Evolutionary conservation across 1,140 invertebrate species (phyloP), one percentile per base, ranked within the genome.

Genomic region (Pseudomyrmex sp.): DNA sequence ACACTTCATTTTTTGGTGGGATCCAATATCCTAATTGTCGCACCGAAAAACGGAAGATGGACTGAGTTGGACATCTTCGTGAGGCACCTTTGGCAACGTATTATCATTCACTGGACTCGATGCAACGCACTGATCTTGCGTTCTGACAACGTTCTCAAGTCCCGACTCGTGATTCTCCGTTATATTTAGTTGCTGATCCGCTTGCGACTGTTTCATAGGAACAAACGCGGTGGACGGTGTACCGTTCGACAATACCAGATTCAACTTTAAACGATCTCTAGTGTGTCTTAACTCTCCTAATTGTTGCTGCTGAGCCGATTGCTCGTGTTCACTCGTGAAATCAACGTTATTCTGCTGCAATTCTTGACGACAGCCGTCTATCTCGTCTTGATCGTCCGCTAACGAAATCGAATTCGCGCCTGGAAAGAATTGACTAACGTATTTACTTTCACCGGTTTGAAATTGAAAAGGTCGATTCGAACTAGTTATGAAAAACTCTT

Each of bases 201-300:
- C 83, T 20, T 85, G 68, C 5, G 50, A 15, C 75, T 86, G 85
- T 76, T 69, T 88, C 1, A 63, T 20, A 73, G 84, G 48, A 74
- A 88, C 73, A 13, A 84, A 89, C 2, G 84, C 20, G 13, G 61
- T 23, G 35, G 65, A 70, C 58, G 68, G 59, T 46, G 77, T 26
- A 23, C 82, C 84, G 50, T 88, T 89, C 26, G 76, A 90, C 4
- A 95, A 95, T 7, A 95, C 95, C 58, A 97, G 93, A 93, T 97
- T 96, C 5, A 97, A 94, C 90, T 97, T 97, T 15, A 97, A 94
- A 85, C 95, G 95, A 90, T 97, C 96, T 82, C 96, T 93, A 1
- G 97, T 97, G 89, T 97, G 97, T 50, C 97, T 93, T 13, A 97
- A 91, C 23, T 97, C 96, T n/a, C 97, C 97, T 15, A 97, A 91